A percentile compares a stretch with the other conserved stretches of the same genome.
Conservation (phyloP, 2,797 vertebrate genomes). For the Hemitrygon akajei region DNA sequence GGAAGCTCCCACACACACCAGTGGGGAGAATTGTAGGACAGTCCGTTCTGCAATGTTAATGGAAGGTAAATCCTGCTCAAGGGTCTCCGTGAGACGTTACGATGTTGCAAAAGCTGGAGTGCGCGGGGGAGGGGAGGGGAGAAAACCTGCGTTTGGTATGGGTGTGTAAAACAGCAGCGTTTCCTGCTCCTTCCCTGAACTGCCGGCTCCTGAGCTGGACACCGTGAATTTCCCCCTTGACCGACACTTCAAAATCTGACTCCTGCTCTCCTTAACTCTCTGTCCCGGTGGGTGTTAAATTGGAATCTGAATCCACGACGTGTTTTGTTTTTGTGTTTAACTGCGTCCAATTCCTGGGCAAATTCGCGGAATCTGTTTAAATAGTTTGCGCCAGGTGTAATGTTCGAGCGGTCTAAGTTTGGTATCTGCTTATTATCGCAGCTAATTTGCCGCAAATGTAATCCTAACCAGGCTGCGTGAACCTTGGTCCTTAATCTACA, state of each 20-base stretch:
- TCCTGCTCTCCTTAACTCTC: background rate
- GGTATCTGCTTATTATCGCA: background rate
- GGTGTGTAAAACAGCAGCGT: rapidly evolving
- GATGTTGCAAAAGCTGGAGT: too few relatives aligned
- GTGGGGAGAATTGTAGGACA: background rate
- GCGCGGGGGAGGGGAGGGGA: background rate
- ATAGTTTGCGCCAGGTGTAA: background rate
- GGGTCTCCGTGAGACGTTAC: too few relatives aligned
- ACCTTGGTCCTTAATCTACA: background rate
- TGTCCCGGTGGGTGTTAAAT: background rate
- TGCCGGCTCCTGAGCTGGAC: background rate
- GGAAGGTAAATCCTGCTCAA: too few relatives aligned
- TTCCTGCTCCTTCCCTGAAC: background rate
- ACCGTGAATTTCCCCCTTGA: background rate
- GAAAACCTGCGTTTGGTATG: background rate
- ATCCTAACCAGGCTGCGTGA: background rate
- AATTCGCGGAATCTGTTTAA: background rate
- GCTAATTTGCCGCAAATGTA: background rate
- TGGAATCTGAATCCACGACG: background rate
- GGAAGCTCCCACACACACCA: background rate
- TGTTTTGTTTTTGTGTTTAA: background rate
- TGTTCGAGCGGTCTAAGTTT: background rate
- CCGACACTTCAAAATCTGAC: background rate
- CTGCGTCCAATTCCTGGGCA: background rate
- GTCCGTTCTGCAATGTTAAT: background rate